These are phyloP conservation scores for Heteractis magnifica DNA, from an alignment of 92 coral and sea anemone genomes.

Conservation along the genomic window DNA sequence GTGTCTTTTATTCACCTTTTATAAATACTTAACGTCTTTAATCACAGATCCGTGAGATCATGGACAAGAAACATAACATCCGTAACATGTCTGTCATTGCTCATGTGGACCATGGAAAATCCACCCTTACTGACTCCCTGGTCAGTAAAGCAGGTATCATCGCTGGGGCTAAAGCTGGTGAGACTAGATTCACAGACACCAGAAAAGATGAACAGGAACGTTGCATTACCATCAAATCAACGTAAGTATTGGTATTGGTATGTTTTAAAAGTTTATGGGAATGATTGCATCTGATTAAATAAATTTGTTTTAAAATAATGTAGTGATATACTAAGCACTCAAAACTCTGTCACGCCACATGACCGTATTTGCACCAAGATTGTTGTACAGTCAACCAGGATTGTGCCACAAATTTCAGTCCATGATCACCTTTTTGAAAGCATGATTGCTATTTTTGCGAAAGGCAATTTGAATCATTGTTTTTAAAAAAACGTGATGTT, in stretches of 20 bases:
- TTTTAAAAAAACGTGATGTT: too few species aligned
- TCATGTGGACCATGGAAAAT: constrained; percentile 98
- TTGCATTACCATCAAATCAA: constrained; percentile 94
- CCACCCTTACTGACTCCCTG: constrained; percentile 92
- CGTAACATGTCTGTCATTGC: constrained; percentile 99
- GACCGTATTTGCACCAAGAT: too few species aligned
- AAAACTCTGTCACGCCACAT: too few species aligned
- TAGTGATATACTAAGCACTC: too few species aligned
- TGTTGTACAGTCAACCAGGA: too few species aligned
- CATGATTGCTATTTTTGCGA: too few species aligned
- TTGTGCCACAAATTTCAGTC: too few species aligned
- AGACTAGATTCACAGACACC: constrained; percentile 92
- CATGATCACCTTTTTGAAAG: too few species aligned
- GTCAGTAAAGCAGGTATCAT: constrained; percentile 98
- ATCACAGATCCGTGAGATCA: constrained; percentile 87
- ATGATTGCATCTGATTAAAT: too few species aligned
- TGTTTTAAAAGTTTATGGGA: neutral
- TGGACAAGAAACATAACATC: constrained; percentile 95
- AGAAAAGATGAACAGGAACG: constrained; percentile 97
- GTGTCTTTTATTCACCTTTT: neutral
- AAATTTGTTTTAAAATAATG: too few species aligned
- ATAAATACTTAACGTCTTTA: neutral
- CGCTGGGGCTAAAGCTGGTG: constrained; percentile 89
- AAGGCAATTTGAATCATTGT: too few species aligned
- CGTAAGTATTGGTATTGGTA: constrained; percentile 57